These are phyloP conservation scores for Peromyscus attwateri DNA, from an alignment of 2,797 vertebrate genomes.

Conservation along the genomic window DNA sequence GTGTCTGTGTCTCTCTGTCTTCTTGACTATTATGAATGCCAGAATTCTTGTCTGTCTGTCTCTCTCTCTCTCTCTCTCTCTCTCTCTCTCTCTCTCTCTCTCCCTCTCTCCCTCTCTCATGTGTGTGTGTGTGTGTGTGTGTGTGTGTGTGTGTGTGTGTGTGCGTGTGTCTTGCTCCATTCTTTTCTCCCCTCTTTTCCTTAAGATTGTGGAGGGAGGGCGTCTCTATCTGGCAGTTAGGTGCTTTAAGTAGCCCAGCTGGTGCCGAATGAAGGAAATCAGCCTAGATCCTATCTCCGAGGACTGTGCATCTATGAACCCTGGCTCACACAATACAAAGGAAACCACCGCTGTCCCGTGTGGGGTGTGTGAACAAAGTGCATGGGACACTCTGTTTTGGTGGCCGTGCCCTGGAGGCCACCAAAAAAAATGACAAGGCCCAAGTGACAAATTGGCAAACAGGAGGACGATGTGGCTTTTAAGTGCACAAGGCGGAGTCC, in stretches of 20 bases:
- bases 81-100: too few species aligned
- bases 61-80: background rate
- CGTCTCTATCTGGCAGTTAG: conserved; percentile 71
- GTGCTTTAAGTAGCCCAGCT: conserved; percentile 76
- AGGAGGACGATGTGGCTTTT: background rate
- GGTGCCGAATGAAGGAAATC: conserved; percentile 73
- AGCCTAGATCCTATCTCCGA: conserved; percentile 67
- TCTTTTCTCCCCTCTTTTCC: conserved; percentile 2
- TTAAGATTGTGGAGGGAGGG: conserved; percentile 66
- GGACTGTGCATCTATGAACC: conserved; percentile 62
- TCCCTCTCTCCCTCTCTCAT: conserved; percentile 23
- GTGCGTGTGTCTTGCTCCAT: conserved; percentile 26
- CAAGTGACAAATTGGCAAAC: background rate
- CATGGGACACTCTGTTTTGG: background rate
- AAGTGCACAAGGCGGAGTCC: background rate
- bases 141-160: background rate
- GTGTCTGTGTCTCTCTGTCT: background rate
- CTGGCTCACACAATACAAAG: conserved; percentile 70
- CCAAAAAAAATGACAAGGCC: conserved; percentile 17
- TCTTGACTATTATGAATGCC: conserved; percentile 73
- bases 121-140: background rate
- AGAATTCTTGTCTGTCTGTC: conserved; percentile 52
- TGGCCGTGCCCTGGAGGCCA: background rate
- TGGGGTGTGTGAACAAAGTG: conserved; percentile 74
- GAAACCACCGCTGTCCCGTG: conserved; percentile 74